Evolutionary conservation across 2,797 vertebrate genomes (phyloP), one percentile per base, ranked within the genome.

Genomic region (Coilia nasus): DNA sequence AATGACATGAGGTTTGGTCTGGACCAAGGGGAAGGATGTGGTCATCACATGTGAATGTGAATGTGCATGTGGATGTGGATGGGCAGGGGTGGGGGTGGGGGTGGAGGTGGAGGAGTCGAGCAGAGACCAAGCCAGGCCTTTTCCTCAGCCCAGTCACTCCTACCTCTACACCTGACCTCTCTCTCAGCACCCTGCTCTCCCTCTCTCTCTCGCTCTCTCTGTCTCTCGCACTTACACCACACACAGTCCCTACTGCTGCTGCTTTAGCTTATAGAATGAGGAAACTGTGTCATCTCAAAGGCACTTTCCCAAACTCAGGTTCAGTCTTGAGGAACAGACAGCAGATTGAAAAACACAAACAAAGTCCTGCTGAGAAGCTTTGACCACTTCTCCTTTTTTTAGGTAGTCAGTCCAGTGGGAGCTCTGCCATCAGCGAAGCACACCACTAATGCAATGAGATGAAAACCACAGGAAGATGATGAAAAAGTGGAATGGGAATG

Each of bases 241-340:
- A 9, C 35, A 35, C 82, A 6, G 54, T n/a, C 23, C 81, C 60
- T 82, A 81, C 83, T 83, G 82, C 81, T 84, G 62, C 50, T 28
- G 23, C 60, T 82, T 78, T 86, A 83, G 59, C 83, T 84, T 81
- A 4, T 47, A 84, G 83, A 67, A 85, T 60, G 82, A 88, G 82
- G 88, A 90, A 91, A 88, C 89, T 88, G 85, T 83, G 87, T 90
- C 88, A 88, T 89, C 90, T 91, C 86, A 92, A 95, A 95, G 93
- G 94, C 95, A 95, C 95, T 94, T 94, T 94, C 91, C 94, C 93
- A 93, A 93, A 90, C 90, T 93, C 87, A 90, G 90, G 85, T 90
- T 93, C 91, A 85, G 83, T 89, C 88, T 84, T 85, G 83, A 35
- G 83, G 84, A 90, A 86, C 84, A 92, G 92, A 93, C 91, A 92